Conservation (phyloP, 2,113 vertebrate species). For the Otocyon megalotis region DNA sequence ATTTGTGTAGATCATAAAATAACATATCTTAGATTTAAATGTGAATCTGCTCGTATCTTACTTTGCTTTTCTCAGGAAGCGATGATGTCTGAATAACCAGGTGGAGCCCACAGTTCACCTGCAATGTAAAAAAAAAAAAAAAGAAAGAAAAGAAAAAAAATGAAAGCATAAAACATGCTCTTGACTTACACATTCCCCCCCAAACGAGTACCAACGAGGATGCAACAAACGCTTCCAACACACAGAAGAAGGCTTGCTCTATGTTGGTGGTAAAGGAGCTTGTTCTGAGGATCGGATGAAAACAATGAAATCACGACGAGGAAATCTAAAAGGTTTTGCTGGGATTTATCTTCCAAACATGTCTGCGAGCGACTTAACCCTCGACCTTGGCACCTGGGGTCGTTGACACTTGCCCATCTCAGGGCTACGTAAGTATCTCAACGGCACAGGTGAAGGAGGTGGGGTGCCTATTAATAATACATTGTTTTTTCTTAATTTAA, state of each 20-base stretch:
- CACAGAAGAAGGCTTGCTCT: neutral
- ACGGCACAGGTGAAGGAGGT: neutral
- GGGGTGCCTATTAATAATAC: neutral
- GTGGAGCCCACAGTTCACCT: constrained; percentile 89
- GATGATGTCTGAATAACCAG: constrained; percentile 89
- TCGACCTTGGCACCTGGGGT: neutral
- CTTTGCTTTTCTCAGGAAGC: constrained; percentile 88
- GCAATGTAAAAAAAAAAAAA: constrained; percentile 53
- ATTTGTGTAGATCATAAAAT: constrained; percentile 25
- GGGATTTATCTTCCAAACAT: constrained; percentile 64
- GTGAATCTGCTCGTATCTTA: constrained; percentile 79
- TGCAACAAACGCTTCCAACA: neutral
- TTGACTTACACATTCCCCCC: neutral
- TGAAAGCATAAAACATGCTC: constrained; percentile 67
- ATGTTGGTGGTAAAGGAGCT: neutral
- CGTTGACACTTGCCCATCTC: neutral
- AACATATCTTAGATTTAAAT: constrained; percentile 48
- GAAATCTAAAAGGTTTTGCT: constrained; percentile 55
- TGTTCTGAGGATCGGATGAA: constrained; percentile 9
- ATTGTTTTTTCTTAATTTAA: neutral
- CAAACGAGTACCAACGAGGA: neutral
- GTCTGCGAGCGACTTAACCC: constrained; percentile 45
- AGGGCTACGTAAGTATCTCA: neutral
- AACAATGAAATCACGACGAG: constrained; percentile 51
- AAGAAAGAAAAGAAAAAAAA: neutral